Evolutionary conservation across 2,888 invertebrate genomes (phyloP), one percentile per base, ranked within the genome.

Genomic region (Erpobdella octoculata): DNA sequence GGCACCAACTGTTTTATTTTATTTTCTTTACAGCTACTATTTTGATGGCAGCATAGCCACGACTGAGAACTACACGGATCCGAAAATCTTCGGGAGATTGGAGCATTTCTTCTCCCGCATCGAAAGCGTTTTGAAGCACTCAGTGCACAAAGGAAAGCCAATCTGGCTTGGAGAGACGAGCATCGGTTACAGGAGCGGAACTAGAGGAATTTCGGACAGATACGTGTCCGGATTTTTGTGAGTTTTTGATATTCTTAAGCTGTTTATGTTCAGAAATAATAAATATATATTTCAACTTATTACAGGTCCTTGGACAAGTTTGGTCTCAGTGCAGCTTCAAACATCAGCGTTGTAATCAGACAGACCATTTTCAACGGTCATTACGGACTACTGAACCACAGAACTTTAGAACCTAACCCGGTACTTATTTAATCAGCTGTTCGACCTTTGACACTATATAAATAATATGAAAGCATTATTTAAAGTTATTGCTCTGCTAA

Each of bases 181-280:
- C 72, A 87, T 88, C 70, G 88, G 89, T 1, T 90, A 87, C 82
- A 89, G 89, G 37, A 88, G 89, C n/a, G 90, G 90, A 12, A 88
- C 89, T 12, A 86, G 87, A 0, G 86, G 86, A 2, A 81, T 89
- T 1, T 89, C 90, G 0, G 86, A 90, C 79, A 37, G 75, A 48
- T 90, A 86, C 82, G 87, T 89, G 8, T 87, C 86, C 0, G 87
- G 87, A 66, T 89, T 90, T 74, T 83, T 90, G 36, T 90, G 89
- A 89, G 79, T 89, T 33, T 89, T n/a, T n/a, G n/a, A n/a, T n/a
- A n/a, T n/a, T n/a, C n/a, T n/a, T n/a, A n/a, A 25, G 15, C 21
- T 53, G 15, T 25, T 53, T 53, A 53, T 8, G 41, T 53, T 25
- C 1, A 48, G 4, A 6, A n/a, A n/a, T 53, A n/a, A 53, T 53